Base-by-base conservation (phyloP, 2,797 vertebrate genomes). In the Anguilla obscura region DNA sequence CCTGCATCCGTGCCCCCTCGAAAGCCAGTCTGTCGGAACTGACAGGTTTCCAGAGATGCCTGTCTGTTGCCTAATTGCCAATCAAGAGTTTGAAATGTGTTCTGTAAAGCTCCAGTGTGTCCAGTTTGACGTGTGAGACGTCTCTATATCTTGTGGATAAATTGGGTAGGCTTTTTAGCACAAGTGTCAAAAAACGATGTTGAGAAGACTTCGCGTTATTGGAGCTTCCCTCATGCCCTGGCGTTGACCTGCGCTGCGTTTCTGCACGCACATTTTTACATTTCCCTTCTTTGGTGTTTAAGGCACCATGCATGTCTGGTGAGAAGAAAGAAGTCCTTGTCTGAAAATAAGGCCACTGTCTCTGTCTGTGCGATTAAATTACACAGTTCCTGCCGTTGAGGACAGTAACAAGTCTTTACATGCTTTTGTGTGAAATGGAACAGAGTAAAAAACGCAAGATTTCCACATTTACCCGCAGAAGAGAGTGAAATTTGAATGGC, bases 321-420 rank as follows among this genome's bases (percentile, higher is more conserved):
- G 40, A 30, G 40, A 52, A 86, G 33, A 71, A 71, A 74, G 45
- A 33, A 14, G 84, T 5, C 27, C 52, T 58, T 60, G 84, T 84
- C 33, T 58, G 12, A 16, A 84, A 30, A 54, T 30, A 84, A 54
- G 7, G 84, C 84, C 14, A 24, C 36, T 50, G 71, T 85, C 85
- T 85, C 40, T 85, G 85, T 85, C 85, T 45, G 33, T 50, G 24
- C 10, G 33, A 76, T 69, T n/a, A 33, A 85, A 74, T 12, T 12
- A 40, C 18, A 7, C 63, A 27, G n/a, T 54, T 45, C 50, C 48
- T 50, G 80, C 82, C 33, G 9, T 85, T 71, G 84, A 9, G 30
- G 87, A 56, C 27, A 21, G 4, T 30, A 36, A 14, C 27, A 50
- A 21, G 18, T 54, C 74, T 88, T 45, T 7, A 36, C 10, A 1